These are phyloP conservation scores for Apomyelois bistriatella DNA, from an alignment of 2,888 invertebrate genomes.

Conservation along the genomic window DNA sequence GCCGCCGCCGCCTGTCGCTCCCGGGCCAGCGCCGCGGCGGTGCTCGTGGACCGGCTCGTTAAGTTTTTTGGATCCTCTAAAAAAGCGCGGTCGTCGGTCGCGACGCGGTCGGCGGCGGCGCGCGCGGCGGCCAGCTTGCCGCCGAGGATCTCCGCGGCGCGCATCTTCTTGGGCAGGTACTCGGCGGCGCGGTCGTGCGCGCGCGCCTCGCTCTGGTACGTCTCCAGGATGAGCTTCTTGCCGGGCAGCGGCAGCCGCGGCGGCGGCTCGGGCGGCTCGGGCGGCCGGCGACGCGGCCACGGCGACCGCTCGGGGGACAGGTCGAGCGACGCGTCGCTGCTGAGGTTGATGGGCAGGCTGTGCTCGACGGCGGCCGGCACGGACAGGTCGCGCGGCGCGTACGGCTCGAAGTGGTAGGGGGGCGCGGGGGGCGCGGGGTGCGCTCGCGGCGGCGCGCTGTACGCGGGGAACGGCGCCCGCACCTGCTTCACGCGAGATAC, in stretches of 20 bases:
- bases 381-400: constrained; percentile 53
- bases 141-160: constrained; percentile 71
- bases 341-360: constrained; percentile 73
- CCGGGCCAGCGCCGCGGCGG: constrained; percentile 80
- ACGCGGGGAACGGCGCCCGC: constrained; percentile 33
- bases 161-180: constrained; percentile 76
- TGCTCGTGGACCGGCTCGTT: constrained; percentile 78
- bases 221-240: constrained; percentile 71
- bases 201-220: constrained; percentile 69
- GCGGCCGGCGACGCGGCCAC: constrained; percentile 63
- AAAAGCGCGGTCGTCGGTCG: constrained; percentile 59
- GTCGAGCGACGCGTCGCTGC: constrained; percentile 70
- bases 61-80: constrained; percentile 80
- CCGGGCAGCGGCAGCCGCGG: constrained; percentile 66
- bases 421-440: constrained; percentile 41
- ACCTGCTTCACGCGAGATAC: neutral
- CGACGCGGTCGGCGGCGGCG: constrained; percentile 32
- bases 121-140: constrained; percentile 61
- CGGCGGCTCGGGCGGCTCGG: constrained; percentile 50
- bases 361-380: constrained; percentile 54
- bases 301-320: constrained; percentile 62
- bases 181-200: constrained; percentile 49
- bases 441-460: constrained; percentile 35
- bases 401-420: constrained; percentile 52
- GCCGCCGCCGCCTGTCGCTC: constrained; percentile 74